Conservation (phyloP, 1,140 invertebrate genomes). For the Venustaconcha ellipsiformis region DNA sequence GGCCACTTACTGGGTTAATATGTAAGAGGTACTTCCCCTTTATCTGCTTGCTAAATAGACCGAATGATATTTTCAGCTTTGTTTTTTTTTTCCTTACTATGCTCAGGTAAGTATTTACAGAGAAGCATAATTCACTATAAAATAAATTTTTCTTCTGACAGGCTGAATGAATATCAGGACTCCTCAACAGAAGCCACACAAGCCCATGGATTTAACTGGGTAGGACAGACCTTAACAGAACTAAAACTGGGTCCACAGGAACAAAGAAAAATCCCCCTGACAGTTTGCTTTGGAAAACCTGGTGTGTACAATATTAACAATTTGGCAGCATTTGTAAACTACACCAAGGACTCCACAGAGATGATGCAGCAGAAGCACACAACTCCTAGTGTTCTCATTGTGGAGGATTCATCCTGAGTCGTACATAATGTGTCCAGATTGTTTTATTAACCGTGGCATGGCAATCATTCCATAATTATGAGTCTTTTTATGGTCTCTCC, state of each 20-base stretch:
- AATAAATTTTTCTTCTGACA: not conserved
- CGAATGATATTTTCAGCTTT: too few species aligned
- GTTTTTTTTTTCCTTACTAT: too few species aligned
- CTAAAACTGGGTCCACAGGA: conserved; percentile 46
- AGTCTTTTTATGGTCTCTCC: too few species aligned
- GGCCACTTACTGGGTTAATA: too few species aligned
- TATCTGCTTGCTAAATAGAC: too few species aligned
- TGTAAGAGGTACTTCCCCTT: too few species aligned
- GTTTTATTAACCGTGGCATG: too few species aligned
- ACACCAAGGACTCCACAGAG: conserved; percentile 48
- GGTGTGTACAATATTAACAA: conserved; percentile 66
- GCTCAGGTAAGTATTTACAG: too few species aligned
- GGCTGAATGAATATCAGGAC: conserved; percentile 20
- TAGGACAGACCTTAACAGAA: conserved; percentile 53
- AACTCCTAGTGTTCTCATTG: conserved; percentile 57
- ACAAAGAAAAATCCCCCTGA: conserved; percentile 41
- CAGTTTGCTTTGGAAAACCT: conserved; percentile 56
- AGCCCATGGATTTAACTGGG: conserved; percentile 51
- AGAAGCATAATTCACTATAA: not conserved
- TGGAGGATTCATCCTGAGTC: conserved; percentile 31
- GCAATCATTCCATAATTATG: too few species aligned
- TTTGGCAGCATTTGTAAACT: conserved; percentile 59
- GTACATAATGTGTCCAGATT: too few species aligned
- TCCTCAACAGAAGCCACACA: not conserved
- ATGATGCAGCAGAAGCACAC: conserved; percentile 62